Evolutionary conservation across 53 echinoderm and acorn worm genomes (phyloP), one percentile per base, ranked within the genome.

Genomic region (Glandiceps talaboti): DNA sequence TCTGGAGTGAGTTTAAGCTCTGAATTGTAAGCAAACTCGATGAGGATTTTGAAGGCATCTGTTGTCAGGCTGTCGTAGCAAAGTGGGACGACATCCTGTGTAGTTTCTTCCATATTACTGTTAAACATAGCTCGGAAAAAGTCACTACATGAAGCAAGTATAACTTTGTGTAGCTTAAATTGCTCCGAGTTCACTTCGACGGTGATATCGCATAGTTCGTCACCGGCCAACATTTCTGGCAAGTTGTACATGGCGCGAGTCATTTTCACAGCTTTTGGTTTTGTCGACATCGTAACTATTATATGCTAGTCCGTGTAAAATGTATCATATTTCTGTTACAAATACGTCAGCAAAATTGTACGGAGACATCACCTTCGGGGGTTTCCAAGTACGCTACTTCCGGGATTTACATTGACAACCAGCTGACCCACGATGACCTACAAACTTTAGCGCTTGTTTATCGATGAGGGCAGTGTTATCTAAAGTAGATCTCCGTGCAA

Each of bases 71-170:
- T 87, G 77, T 92, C 82, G 75, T 91, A 90, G 28, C 91, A 84
- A 30, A 92, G 92, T 31, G 85, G 85, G 33, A 89, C 83, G 81
- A 82, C 87, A 30, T 97, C 97, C 28, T 91, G 89, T 20, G 64
- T 45, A 12, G 64, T 12, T 45, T 45, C 64, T 45, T 45, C 20
- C 64, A 45, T 45, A 12, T 45, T 45, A 80, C 87, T 84, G 14
- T 85, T 85, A 78, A 92, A 97, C 74, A 97, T 89, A 1, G 83
- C 80, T 14, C 89, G 86, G 84, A 97, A 93, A 81, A 88, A 97
- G 30, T 93, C 93, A 74, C 97, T 97, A 84, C 93, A 97, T 30
- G 93, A 87, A 0, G 97, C 97, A 0, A 97, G 84, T 1, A 97
- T 85, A 27, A 89, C 86, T 1, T 90, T 88, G 31, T 97, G 97